Base-by-base conservation (phyloP, 2,797 vertebrate species). In the Poeciliopsis paucimaculata region DNA sequence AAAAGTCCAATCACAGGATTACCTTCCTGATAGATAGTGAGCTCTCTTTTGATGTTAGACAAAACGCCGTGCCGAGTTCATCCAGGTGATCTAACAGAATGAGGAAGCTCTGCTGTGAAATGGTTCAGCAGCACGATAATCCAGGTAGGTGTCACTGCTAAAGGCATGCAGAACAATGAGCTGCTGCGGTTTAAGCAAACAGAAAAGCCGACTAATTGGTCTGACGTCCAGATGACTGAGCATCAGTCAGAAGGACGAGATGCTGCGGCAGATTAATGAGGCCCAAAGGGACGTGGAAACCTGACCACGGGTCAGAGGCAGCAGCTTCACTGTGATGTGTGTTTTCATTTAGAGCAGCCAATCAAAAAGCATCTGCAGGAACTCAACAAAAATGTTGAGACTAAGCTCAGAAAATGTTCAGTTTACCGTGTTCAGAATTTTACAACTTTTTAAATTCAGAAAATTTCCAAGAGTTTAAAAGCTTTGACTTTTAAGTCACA, bases 131-230 rank as follows among this genome's bases (percentile, higher is more conserved):
- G 11, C 64, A 68, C 64, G 41, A 41, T 39, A 15, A 43, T n/a
- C 66, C 66, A 43, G 4, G 66, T 62, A 70, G 39, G 4, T 41
- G 23, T 43, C 39, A 1, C 26, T 68, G 23, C 11, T 20, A 66
- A 66, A 41, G 16, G 34, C 36, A 2, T 39, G 36, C 64, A 68
- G 66, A 13, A 43, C 36, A 7, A 43, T 2, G 66, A 70, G 18
- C 11, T 43, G 39, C 36, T 41, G 39, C 26, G 39, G 9, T 68
- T 39, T 20, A 20, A 36, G 31, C 18, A n/a, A 70, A 43, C 23
- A 43, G 39, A n/a, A 70, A 70, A 43, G 66, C 23, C 26, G 5
- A 43, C 39, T 70, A 70, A 70, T 70, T 70, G 66, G 66, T 70
- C 66, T 43, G 39, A 43, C 15, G 66, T 41, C 66, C 39, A 70